These are phyloP conservation scores for Empidonax alnorum DNA, from an alignment of 2,113 vertebrate genomes.

Conservation along the genomic window DNA sequence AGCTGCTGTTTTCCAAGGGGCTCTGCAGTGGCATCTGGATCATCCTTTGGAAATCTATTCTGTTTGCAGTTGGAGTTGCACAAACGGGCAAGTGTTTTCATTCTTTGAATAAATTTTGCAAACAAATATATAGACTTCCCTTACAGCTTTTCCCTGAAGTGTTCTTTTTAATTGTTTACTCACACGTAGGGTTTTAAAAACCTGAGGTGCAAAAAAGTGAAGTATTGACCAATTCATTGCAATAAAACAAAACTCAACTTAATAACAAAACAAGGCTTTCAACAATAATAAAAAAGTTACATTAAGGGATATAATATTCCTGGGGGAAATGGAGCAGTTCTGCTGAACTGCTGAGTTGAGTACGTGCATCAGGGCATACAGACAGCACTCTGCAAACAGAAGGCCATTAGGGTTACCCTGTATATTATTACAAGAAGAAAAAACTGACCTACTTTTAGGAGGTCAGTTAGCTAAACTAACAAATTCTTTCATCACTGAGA, in stretches of 20 bases:
- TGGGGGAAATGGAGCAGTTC: background rate
- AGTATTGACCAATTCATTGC: background rate
- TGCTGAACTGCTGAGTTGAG: background rate
- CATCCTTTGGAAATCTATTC: background rate
- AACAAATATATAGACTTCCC: background rate
- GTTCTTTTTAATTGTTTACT: background rate
- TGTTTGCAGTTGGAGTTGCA: conserved; percentile 15
- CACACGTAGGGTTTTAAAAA: background rate
- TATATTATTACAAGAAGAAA: background rate
- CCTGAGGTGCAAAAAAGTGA: background rate
- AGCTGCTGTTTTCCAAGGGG: background rate
- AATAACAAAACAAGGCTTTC: background rate
- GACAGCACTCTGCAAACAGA: background rate
- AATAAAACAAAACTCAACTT: background rate
- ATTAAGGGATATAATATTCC: background rate
- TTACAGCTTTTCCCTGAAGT: background rate
- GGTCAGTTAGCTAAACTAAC: background rate
- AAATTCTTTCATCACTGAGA: background rate
- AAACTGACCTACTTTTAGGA: background rate
- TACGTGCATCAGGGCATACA: background rate
- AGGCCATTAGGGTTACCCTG: background rate
- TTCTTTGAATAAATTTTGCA: conserved; percentile 32
- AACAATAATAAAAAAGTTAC: background rate
- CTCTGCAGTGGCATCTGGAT: background rate
- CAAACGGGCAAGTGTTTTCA: conserved; percentile 41